Base-by-base conservation (phyloP, 2,888 invertebrate species). In the Drosophila anomalata region DNA sequence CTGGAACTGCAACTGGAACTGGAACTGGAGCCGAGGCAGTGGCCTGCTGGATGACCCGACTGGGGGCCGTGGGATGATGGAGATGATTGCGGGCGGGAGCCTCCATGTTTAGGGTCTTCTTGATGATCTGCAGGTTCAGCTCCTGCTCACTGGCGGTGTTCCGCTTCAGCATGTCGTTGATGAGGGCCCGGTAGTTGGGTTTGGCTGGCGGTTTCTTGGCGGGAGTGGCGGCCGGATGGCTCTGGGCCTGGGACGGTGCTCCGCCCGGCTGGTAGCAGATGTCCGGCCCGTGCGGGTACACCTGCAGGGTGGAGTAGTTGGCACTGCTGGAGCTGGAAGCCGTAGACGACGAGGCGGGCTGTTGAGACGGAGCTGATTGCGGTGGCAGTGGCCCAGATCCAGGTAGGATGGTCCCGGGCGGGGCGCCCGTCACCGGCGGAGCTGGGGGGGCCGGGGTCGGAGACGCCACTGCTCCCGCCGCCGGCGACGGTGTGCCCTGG, bases 131-230 rank as follows among this genome's bases (percentile, higher is more conserved):
- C 73, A 90, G 75, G 70, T 92, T 91, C 0, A 90, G 70, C 58
- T 92, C 92, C 47, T 90, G 88, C 55, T 92, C 92, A 7, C 91
- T 90, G 41, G 89, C 88, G 6, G 91, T 83, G 62, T 83, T 91
- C 2, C 90, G 77, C 52, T 89, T 84, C 0, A 91, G 76, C 58
- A 83, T 89, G 29, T 90, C 89, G 57, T 91, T 90, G 31, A 91
- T 91, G 22, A 91, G 73, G 33, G 90, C 91, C 0, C 91, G 80
- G 62, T 91, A 91, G 47, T 91, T 90, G 6, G 91, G 91, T 63
- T 90, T 91, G 3, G 75, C 54, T 2, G 78, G 48, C 14, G 71
- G 4, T 52, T 86, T 88, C 29, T 89, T 89, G 20, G 67, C 51
- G 2, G 56, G 46, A 14, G 57, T 46, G 11, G 65, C 12, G 8